Percentiles rank a stretch among this genome's conserved stretches.
These are phyloP conservation scores for Spongilla lacustris DNA, from an alignment of 37 sponge, comb jelly and placozoan species.

Conservation along the genomic window DNA sequence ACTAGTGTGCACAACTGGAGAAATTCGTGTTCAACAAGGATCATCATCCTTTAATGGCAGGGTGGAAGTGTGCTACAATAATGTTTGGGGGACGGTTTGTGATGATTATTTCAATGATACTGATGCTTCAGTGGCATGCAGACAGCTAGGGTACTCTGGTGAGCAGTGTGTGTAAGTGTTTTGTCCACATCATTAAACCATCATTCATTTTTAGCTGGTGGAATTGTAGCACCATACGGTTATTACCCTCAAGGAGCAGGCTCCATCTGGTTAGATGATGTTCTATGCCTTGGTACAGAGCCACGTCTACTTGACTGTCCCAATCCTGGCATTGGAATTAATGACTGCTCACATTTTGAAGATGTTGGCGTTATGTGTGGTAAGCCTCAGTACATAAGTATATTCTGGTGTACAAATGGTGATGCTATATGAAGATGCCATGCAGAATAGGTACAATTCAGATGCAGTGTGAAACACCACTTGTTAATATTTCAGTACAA, in stretches of 20 bases:
- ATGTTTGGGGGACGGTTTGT: conserved; percentile 39
- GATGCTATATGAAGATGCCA: too few species aligned
- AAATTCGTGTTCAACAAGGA: conserved; percentile 10
- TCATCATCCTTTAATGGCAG: conserved; percentile 7
- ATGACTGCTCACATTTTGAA: conserved; percentile 43
- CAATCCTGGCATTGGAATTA: neutral
- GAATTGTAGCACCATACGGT: neutral
- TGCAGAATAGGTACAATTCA: too few species aligned
- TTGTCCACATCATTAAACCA: too few species aligned
- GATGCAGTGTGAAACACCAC: too few species aligned
- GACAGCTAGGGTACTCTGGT: neutral
- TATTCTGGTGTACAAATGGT: too few species aligned
- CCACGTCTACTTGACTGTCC: conserved; percentile 14
- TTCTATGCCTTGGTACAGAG: conserved; percentile 25
- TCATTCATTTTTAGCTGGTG: neutral
- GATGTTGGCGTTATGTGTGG: conserved; percentile 35
- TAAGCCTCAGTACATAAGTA: too few species aligned
- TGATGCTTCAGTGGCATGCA: conserved; percentile 11
- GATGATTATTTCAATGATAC: conserved; percentile 22
- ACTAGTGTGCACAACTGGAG: too few species aligned
- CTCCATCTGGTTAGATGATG: conserved; percentile 27
- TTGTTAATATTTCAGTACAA: too few species aligned
- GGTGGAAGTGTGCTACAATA: conserved; percentile 34
- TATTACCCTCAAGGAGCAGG: conserved; percentile 27
- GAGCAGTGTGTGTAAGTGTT: too few species aligned